phyloP scores from a whole-genome alignment of 2,888 invertebrate species.

The Heliconius cydno region DNA sequence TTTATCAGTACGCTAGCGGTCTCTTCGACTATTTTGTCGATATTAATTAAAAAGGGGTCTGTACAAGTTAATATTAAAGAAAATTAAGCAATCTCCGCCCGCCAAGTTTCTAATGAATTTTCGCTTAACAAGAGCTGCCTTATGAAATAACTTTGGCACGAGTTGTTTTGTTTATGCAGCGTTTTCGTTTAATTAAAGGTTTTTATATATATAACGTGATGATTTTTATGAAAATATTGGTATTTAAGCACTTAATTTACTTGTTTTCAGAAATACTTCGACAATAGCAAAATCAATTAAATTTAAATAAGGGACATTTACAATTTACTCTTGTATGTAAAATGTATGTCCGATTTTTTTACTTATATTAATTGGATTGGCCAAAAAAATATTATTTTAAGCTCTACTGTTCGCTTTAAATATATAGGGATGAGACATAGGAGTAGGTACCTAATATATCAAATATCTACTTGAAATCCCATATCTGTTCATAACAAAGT shows the following conservation, averaged over 20 bases:
- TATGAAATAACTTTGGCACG: slow-evolving; percentile 45
- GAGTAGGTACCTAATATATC: neutral
- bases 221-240: too few species aligned
- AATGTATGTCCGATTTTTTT: too few species aligned
- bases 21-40: slow-evolving; percentile 81
- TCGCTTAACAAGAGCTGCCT: slow-evolving; percentile 58
- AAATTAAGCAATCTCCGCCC: slow-evolving; percentile 81
- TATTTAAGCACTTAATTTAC: too few species aligned
- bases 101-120: slow-evolving; percentile 78
- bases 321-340: too few species aligned
- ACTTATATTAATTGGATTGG: too few species aligned
- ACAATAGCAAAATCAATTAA: too few species aligned
- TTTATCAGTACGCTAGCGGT: slow-evolving; percentile 72
- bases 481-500: neutral
- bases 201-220: too few species aligned
- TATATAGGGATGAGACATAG: neutral
- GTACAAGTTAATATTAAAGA: slow-evolving; percentile 83
- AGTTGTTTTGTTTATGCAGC: slow-evolving; percentile 58
- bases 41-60: slow-evolving; percentile 83
- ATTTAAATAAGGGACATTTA: too few species aligned
- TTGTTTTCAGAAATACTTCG: too few species aligned
- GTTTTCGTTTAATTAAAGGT: slow-evolving; percentile 26
- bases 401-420: too few species aligned
- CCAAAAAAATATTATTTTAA: too few species aligned
- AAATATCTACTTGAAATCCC: neutral